A percentile compares a stretch with the other conserved stretches of the same genome.
These are phyloP conservation scores for Chionodraco myersi DNA, from an alignment of 2,113 vertebrate genomes.

Conservation along the genomic window DNA sequence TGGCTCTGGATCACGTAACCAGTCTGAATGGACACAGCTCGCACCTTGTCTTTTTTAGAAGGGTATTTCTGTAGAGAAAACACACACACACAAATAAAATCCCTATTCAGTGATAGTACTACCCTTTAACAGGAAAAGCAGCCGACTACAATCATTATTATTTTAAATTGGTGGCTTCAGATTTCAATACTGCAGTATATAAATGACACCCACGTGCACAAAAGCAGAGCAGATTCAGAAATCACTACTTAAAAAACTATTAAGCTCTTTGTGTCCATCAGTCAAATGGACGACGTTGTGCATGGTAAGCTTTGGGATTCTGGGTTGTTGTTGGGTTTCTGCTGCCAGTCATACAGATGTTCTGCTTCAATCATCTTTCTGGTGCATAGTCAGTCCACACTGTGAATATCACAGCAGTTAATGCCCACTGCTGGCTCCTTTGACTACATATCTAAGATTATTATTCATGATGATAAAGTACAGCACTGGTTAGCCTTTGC, in stretches of 20 bases:
- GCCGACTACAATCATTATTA: neutral
- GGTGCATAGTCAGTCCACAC: conserved; percentile 7
- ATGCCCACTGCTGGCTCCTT: conserved; percentile 31
- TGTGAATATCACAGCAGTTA: conserved; percentile 9
- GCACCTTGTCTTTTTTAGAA: conserved; percentile 92
- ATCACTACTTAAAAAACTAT: neutral
- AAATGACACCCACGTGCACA: neutral
- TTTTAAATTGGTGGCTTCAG: neutral
- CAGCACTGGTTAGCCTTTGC: conserved; percentile 38
- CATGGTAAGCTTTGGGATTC: neutral
- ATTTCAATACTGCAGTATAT: neutral
- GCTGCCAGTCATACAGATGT: conserved; percentile 23
- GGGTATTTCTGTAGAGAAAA: conserved; percentile 90
- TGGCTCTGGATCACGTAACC: conserved; percentile 93
- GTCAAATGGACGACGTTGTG: neutral
- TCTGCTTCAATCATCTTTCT: conserved; percentile 22
- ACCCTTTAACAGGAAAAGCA: neutral
- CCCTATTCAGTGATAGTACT: neutral
- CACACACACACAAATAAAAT: conserved; percentile 24
- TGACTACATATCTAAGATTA: conserved; percentile 33
- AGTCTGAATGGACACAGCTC: conserved; percentile 94
- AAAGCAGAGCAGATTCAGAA: neutral
- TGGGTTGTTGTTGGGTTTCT: neutral
- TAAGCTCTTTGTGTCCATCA: neutral
- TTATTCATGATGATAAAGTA: conserved; percentile 55